phyloP scores from a whole-genome alignment of 1,140 invertebrate species.

The Brachionus manjavacas region DNA sequence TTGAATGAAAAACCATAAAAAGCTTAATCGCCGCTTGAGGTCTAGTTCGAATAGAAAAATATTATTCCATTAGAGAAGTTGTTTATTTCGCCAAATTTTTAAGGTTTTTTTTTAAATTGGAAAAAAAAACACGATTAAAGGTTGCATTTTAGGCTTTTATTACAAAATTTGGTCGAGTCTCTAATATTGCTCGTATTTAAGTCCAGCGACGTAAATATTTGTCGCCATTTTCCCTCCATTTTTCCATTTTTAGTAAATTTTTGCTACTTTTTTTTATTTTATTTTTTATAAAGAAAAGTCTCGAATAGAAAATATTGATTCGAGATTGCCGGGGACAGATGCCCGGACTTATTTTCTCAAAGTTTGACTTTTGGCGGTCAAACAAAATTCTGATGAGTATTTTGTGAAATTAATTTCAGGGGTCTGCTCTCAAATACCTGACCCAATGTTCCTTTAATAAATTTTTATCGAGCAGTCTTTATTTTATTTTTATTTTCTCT shows the following conservation, averaged over 20 bases:
- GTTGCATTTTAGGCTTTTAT: background rate
- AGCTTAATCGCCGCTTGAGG: background rate
- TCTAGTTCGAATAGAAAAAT: background rate
- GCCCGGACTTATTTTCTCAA: background rate
- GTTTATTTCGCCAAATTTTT: slow-evolving; percentile 8
- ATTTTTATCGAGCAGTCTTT: too few relatives aligned
- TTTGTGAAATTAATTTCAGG: background rate
- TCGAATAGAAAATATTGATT: slow-evolving; percentile 6
- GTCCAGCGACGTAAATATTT: background rate
- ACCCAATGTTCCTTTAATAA: too few relatives aligned
- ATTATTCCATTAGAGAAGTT: slow-evolving; percentile 4
- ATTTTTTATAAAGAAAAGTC: slow-evolving; percentile 4
- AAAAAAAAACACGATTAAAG: slow-evolving; percentile 3
- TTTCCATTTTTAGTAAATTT: background rate
- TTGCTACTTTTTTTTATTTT: background rate
- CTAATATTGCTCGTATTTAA: background rate
- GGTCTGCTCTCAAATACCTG: background rate
- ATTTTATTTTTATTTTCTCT: too few relatives aligned
- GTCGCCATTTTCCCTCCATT: too few relatives aligned
- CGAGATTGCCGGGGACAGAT: background rate
- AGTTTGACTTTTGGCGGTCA: background rate
- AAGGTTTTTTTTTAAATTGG: background rate
- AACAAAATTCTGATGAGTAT: background rate
- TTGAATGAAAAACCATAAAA: slow-evolving; percentile 11
- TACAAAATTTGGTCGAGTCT: background rate